These are phyloP conservation scores for Spinibarbus caldwelli DNA, from an alignment of 2,797 vertebrate species.

Conservation along the genomic window DNA sequence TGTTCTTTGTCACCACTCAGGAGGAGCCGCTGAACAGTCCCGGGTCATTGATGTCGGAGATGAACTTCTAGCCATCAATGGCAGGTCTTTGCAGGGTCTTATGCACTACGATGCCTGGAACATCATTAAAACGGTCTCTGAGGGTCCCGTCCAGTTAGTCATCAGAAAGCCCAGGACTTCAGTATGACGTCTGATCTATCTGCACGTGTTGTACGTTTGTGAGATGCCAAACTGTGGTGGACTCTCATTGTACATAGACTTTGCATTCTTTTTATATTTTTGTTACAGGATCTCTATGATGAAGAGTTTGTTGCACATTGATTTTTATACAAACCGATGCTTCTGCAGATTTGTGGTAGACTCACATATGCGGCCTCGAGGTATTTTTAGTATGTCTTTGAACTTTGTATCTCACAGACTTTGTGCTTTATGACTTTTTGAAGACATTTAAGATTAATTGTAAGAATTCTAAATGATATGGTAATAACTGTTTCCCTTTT, in stretches of 20 bases:
- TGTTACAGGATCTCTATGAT: conserved; percentile 25
- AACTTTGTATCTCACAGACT: background rate
- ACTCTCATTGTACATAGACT: conserved; percentile 34
- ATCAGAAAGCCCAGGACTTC: conserved; percentile 84
- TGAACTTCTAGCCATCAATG: conserved; percentile 89
- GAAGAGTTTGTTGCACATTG: conserved; percentile 34
- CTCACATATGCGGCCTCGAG: background rate
- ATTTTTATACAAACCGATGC: conserved; percentile 26
- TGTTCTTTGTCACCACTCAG: conserved; percentile 67
- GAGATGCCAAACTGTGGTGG: conserved; percentile 50
- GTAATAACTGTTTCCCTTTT: conserved; percentile 11
- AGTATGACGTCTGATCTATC: conserved; percentile 65
- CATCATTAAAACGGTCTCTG: conserved; percentile 86
- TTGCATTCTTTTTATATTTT: conserved; percentile 32
- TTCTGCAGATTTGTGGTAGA: conserved; percentile 25
- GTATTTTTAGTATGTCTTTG: conserved; percentile 27
- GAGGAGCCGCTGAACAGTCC: conserved; percentile 88
- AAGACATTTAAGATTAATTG: conserved; percentile 8
- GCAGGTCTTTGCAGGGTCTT: conserved; percentile 85
- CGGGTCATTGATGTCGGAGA: conserved; percentile 87
- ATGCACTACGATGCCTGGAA: conserved; percentile 94
- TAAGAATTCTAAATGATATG: conserved; percentile 3
- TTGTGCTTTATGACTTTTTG: conserved; percentile 8
- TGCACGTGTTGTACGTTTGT: conserved; percentile 13
- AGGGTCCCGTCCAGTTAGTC: conserved; percentile 86